Evolutionary conservation across 2,797 vertebrate genomes (phyloP).

Genomic region (Chelonia mydas): DNA sequence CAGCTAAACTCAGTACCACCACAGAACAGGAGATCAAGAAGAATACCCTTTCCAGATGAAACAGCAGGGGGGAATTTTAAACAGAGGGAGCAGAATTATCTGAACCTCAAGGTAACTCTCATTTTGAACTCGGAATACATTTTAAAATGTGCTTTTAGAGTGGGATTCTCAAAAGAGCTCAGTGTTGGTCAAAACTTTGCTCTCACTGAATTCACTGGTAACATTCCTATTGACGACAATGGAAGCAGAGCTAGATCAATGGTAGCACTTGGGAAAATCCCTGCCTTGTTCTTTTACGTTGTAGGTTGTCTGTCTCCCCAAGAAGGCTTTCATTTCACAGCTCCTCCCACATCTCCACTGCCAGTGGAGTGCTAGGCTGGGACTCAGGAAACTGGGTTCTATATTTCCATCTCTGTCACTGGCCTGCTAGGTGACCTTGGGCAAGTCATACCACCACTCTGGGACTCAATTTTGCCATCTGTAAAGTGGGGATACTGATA

Average conservation of each 20-base stretch:
- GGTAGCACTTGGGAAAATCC: neutral
- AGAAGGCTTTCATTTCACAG: neutral
- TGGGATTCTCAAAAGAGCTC: neutral
- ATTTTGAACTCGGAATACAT: neutral
- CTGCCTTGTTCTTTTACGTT: neutral
- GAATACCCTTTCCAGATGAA: neutral
- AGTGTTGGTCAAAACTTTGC: neutral
- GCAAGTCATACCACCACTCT: neutral
- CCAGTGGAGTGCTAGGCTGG: neutral
- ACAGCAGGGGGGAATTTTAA: neutral
- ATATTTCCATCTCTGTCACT: neutral
- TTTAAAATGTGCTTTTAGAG: neutral
- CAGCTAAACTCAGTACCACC: rapidly evolving
- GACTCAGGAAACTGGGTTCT: neutral
- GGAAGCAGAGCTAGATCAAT: neutral
- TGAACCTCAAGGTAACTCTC: neutral
- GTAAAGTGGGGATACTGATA: neutral
- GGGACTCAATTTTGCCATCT: neutral
- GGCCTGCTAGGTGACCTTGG: rapidly evolving
- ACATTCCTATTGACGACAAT: neutral
- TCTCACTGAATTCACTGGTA: neutral
- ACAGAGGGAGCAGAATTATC: neutral
- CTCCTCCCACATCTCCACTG: neutral
- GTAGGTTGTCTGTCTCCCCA: neutral
- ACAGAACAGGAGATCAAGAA: neutral